Conservation (phyloP, 2,797 vertebrate genomes). For the Epinephelus coioides region DNA sequence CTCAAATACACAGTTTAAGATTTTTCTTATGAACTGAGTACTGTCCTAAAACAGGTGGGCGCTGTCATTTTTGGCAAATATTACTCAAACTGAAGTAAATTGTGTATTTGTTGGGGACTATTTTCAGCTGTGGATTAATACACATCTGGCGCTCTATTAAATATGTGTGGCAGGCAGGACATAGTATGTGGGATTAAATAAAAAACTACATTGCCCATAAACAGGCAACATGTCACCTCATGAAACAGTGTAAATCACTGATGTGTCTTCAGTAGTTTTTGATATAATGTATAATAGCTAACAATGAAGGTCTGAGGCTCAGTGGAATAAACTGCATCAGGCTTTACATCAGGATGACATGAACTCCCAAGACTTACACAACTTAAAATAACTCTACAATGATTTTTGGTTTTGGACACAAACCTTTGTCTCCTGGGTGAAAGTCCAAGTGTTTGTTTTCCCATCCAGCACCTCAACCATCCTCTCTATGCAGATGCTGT, state of each 20-base stretch:
- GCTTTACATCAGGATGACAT: not conserved
- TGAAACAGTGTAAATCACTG: not conserved
- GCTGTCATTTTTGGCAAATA: not conserved
- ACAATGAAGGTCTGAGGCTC: not conserved
- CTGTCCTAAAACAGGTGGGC: not conserved
- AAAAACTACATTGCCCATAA: not conserved
- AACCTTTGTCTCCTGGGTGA: no score
- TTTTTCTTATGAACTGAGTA: no score
- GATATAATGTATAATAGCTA: no score
- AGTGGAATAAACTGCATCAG: not conserved
- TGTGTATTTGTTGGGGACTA: not conserved
- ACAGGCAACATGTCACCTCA: not conserved
- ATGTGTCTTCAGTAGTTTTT: not conserved
- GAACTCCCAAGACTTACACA: no score
- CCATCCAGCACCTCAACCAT: no score
- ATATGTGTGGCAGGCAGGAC: slow-evolving; percentile 2
- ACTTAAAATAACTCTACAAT: no score
- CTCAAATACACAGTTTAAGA: no score
- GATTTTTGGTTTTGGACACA: no score
- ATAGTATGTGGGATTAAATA: not conserved
- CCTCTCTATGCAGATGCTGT: no score
- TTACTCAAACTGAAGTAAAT: not conserved
- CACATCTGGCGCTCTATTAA: not conserved
- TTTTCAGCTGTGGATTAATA: slow-evolving; percentile 10
- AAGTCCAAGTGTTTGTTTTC: no score